A percentile compares a stretch with the other conserved stretches of the same genome.
Evolutionary conservation across 2,797 vertebrate genomes (phyloP).

Genomic region (Apogon talboti): DNA sequence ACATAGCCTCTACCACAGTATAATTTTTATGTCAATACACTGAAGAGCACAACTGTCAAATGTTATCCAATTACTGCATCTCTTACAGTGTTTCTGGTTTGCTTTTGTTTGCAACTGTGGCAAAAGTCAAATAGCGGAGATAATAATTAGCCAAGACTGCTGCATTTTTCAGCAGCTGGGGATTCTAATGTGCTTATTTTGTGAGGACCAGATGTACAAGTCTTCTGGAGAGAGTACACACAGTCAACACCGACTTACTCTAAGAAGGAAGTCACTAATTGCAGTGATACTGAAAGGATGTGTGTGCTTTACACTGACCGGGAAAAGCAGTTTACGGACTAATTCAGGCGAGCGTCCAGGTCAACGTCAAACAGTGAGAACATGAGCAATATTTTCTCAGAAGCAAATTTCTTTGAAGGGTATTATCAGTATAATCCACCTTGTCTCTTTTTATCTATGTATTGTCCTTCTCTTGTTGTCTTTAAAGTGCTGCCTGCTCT

Average conservation of each 20-base stretch:
- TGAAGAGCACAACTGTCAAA: background rate
- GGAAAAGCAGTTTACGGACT: slow-evolving; percentile 23
- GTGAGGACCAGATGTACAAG: slow-evolving; percentile 36
- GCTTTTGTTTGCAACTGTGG: slow-evolving; percentile 24
- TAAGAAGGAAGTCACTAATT: slow-evolving; percentile 32
- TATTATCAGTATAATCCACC: slow-evolving; percentile 8
- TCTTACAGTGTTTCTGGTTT: too few species aligned
- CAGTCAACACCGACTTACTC: slow-evolving; percentile 36
- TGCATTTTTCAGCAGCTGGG: slow-evolving; percentile 33
- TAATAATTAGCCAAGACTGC: slow-evolving; percentile 41
- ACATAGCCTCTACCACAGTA: background rate
- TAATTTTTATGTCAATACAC: background rate
- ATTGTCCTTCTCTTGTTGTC: slow-evolving; percentile 1
- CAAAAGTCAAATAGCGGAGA: slow-evolving; percentile 24
- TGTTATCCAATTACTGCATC: background rate
- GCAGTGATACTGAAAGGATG: slow-evolving; percentile 25
- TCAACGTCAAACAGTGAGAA: slow-evolving; percentile 12
- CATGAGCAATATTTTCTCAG: slow-evolving; percentile 1
- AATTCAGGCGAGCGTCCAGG: slow-evolving; percentile 26
- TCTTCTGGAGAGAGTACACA: slow-evolving; percentile 17
- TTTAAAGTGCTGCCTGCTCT: slow-evolving; percentile 21
- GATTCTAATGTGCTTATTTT: slow-evolving; percentile 53
- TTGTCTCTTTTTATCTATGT: slow-evolving; percentile 11
- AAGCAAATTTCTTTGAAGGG: background rate
- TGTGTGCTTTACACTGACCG: slow-evolving; percentile 14